phyloP scores from a whole-genome alignment of 2,888 invertebrate species.

The Spilosoma lubricipeda region DNA sequence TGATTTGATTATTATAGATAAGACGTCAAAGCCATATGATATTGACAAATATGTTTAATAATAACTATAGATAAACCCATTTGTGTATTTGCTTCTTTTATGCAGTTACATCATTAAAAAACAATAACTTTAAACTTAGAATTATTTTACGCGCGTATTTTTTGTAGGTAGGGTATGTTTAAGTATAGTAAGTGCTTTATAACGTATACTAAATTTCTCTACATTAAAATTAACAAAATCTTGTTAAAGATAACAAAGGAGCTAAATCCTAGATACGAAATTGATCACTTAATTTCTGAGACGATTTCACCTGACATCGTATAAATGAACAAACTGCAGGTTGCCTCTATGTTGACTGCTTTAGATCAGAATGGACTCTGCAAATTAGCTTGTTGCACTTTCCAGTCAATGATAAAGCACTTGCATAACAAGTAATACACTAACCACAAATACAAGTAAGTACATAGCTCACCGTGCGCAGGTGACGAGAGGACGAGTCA shows the following conservation, averaged over 20 bases:
- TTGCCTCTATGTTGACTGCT: constrained; percentile 15
- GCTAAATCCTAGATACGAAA: background rate
- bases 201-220: background rate
- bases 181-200: background rate
- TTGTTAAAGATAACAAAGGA: background rate
- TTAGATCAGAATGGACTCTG: background rate
- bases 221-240: background rate
- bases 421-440: constrained; percentile 60
- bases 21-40: background rate
- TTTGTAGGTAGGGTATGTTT: background rate
- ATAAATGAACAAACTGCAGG: background rate
- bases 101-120: background rate
- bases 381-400: constrained; percentile 40
- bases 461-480: constrained; percentile 64
- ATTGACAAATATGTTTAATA: background rate
- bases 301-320: background rate
- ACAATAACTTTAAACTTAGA: background rate
- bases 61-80: background rate
- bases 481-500: constrained; percentile 62
- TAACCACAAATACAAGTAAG: constrained; percentile 38
- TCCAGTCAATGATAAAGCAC: constrained; percentile 47
- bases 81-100: background rate
- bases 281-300: background rate
- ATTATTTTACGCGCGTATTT: background rate
- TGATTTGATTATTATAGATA: background rate